Base-by-base conservation (phyloP, 2,797 vertebrate species). In the Danio albolineatus region DNA sequence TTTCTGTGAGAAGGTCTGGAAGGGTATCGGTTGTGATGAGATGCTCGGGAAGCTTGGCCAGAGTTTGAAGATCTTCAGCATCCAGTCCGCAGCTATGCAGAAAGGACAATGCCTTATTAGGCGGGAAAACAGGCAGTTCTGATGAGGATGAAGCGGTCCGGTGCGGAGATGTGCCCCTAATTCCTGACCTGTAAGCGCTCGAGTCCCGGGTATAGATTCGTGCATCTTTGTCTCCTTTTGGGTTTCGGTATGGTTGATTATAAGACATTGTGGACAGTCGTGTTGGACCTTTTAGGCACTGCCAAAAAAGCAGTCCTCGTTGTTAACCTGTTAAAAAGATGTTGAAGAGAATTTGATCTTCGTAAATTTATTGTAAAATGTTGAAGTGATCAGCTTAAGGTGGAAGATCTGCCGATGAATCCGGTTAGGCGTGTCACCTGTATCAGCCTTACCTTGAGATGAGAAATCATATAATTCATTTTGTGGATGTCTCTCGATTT, bases 51-150 rank as follows among this genome's bases (percentile, higher is more conserved):
- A 94, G 85, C 73, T 92, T 79, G 1, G 92, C 91, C 5, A 94
- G 88, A 16, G 90, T 77, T n/a, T 90, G 83, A 77, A 93, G 84
- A 60, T 94, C 93, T 0, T 65, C 69, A 8, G 91, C 84, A 17
- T 94, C 91, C 76, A 94, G 86, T 8, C 92, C 93, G 21, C 90
- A 93, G 86, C 92, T 93, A 78, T 61, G 89, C 60, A 95, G 87
- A 88, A 95, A 86, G 84, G 81, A 84, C 38, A 90, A 72, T 41
- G 89, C 89, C 0, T 79, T 72, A 0, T 91, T 90, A 53, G 86
- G 59, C 10, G 83, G 36, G 17, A 60, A 46, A 19, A 49, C 46
- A 5, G 67, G 6, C 12, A n/a, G 19, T 13, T 73, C 39, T 46
- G 69, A 62, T 44, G 54, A 69, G 44, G 76, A 49, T 7, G 78